Evolutionary conservation across 2,888 invertebrate species (phyloP), one percentile per base, ranked within the genome.

Genomic region (Spialia ferax): DNA sequence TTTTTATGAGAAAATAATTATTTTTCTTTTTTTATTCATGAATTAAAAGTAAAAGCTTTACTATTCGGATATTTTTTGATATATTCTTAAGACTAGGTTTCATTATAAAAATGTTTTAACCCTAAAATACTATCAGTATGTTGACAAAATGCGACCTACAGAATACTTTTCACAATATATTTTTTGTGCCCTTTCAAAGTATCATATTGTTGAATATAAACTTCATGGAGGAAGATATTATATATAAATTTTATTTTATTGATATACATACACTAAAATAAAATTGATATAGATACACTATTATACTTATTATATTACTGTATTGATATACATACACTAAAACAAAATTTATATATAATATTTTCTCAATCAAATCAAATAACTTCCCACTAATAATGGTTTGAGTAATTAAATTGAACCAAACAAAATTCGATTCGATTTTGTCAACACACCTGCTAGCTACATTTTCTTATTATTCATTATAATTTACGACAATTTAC

Each of bases 1-100:
- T 29, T 29, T 54, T 15, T 54, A 29, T 54, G 54, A 54, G 54
- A 54, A 54, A 54, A 54, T 54, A 54, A 1, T 54, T 54, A 0
- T 23, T n/a, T 29, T 29, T 29, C 7, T 29, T 54, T n/a, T 20
- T 48, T 48, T 20, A 6, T n/a, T n/a, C n/a, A 48, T 48, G 20
- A 20, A 20, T 48, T 48, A 20, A 48, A 48, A n/a, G n/a, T n/a
- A n/a, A n/a, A n/a, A 52, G 52, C 26, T 22, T 54, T 22, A 3
- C 6, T n/a, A 26, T 54, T 54, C 54, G 54, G 54, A 26, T 54
- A 54, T 54, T 26, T 54, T 26, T 60, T 26, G 60, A 38, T 5
- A 42, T 59, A 42, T 32, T 15, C 61, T 61, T 61, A 61, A 20
- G 50, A 61, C 61, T 61, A 61, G 50, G 60, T 15, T 22, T 50